Evolutionary conservation across 2,888 invertebrate genomes (phyloP), one percentile per base, ranked within the genome.

Genomic region (Ischnus inquisitorius): DNA sequence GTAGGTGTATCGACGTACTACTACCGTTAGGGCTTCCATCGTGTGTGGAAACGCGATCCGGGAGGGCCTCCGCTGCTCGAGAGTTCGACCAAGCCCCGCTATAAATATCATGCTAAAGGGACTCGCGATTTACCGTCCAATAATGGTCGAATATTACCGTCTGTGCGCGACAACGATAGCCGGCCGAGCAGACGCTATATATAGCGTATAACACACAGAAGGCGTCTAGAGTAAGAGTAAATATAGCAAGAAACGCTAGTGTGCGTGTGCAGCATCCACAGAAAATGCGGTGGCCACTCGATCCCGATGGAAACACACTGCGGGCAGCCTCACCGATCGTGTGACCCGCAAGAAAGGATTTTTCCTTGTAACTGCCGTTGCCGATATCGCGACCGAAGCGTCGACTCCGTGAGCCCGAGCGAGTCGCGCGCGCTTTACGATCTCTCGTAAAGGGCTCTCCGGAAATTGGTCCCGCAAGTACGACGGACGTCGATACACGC

Each of bases 41-140:
- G 74, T 71, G 60, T 43, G 68, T 62, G 85, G 43, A 57, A 16
- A 22, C 19, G 67, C 72, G 76, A 71, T 68, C 48, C 34, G 64
- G 71, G 72, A 51, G 51, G 54, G 74, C 62, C 68, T 54, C 39
- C 64, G 72, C 51, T 57, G 72, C 76, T 75, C 83, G 78, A 4
- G n/a, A n/a, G n/a, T 12, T 60, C 25, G 28, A 25, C 62, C 78
- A 72, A 54, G 78, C 78, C 79, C 82, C 85, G 84, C 90, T 92
- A 92, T 93, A 93, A 93, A 93, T 93, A 93, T 92, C 89, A 83
- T 86, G 90, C 89, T 91, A 90, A 92, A 92, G 90, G 90, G 89
- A 83, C 88, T 90, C 62, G 72, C 91, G 90, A 90, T 91, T 92
- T 92, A 91, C 89, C 87, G 88, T 91, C 90, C 91, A 90, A 91